Base-by-base conservation (phyloP, 2,888 invertebrate species). In the Drosophila prolongata region DNA sequence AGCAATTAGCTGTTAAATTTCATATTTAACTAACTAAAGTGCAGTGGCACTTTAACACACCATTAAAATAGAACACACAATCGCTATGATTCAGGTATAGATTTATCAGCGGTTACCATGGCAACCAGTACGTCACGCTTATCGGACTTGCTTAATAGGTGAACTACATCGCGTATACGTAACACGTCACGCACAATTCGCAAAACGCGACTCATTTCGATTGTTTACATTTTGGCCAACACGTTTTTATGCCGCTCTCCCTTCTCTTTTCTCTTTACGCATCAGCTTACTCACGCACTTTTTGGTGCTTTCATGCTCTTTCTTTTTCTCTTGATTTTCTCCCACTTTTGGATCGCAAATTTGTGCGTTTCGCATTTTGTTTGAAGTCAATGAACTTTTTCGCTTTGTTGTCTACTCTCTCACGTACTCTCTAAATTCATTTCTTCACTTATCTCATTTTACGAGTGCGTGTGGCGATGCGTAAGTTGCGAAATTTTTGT, bases 331-430 rank as follows among this genome's bases (percentile, higher is more conserved):
- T 37, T 30, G 19, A 6, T 24, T 27, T n/a, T 16, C 30, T 14
- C 34, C 27, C 50, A 34, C 49, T 44, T 34, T 35, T n/a, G 52
- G 19, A 38, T 44, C 49, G 56, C 59, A 38, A 59, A 24, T 38
- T 53, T 47, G 61, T 62, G 50, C 70, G 46, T 49, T 62, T 58
- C 55, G 56, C 47, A 50, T 40, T 87, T 77, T 83, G 87, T 83
- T 83, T 83, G 83, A 69, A 78, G 83, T 83, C 87, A 82, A 72
- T 81, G 87, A 83, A 87, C 83, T 85, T 79, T 71, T 79, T 67
- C 47, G 66, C 70, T 70, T 70, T 69, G 68, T 69, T 58, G 69
- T 69, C 69, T 69, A 38, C 30, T 43, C 30, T 43, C 50, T 34
- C 43, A 14, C n/a, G 16, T 30, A 14, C 44, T 38, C 60, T 13